These are phyloP conservation scores for Mus caroli DNA, from an alignment of 2,797 vertebrate genomes.

Conservation along the genomic window DNA sequence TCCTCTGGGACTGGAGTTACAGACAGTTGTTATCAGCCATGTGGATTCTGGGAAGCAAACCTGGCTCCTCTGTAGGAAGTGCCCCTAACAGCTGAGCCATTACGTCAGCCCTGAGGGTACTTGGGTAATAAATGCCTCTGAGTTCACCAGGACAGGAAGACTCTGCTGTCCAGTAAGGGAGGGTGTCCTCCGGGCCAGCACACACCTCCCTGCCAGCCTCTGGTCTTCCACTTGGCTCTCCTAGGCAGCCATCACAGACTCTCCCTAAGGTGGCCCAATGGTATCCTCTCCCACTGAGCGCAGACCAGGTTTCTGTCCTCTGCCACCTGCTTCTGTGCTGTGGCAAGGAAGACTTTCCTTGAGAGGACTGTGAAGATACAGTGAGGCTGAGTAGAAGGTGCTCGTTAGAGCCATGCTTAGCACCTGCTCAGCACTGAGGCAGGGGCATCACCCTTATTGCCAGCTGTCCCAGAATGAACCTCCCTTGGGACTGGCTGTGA, in stretches of 20 bases:
- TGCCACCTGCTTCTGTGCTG: not conserved
- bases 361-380: fast-evolving
- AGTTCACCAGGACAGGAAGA: too few relatives aligned
- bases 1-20: not conserved
- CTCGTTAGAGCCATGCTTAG: not conserved
- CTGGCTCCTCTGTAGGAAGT: not conserved
- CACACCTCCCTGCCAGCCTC: not conserved
- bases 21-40: not conserved
- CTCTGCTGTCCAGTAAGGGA: not conserved
- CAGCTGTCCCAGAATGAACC: not conserved
- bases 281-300: fast-evolving
- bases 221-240: fast-evolving
- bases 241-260: not conserved
- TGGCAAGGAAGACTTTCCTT: not conserved
- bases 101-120: not conserved
- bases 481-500: not conserved
- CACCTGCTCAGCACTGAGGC: too few relatives aligned
- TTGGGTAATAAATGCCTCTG: not conserved
- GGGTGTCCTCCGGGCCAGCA: not conserved
- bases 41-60: too few relatives aligned
- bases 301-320: not conserved
- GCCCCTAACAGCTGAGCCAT: not conserved
- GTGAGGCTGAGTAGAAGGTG: fast-evolving
- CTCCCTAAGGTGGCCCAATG: fast-evolving
- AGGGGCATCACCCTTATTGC: fast-evolving